These are phyloP conservation scores for Heliothis subflexa DNA, from an alignment of 1,140 invertebrate species.

Conservation along the genomic window DNA sequence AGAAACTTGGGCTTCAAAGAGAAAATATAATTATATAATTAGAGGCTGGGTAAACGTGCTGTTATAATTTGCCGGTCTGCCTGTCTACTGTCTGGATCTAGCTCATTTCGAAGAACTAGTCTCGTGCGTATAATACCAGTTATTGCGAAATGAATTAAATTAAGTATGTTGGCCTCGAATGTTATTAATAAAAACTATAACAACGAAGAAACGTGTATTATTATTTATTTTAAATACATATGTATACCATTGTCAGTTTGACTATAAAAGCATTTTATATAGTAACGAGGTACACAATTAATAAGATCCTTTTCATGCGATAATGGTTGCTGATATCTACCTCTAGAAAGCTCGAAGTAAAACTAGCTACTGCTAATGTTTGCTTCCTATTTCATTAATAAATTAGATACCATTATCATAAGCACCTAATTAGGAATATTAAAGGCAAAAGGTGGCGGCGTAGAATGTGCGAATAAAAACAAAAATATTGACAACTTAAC, in stretches of 20 bases:
- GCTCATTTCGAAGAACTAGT: slow-evolving; percentile 13
- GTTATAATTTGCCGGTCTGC: slow-evolving; percentile 7
- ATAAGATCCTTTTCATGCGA: not conserved
- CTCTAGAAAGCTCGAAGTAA: too few relatives aligned
- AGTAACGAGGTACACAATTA: not conserved
- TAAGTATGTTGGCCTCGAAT: not conserved
- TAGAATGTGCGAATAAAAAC: not conserved
- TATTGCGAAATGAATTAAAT: slow-evolving; percentile 6
- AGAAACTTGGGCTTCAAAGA: slow-evolving; percentile 44
- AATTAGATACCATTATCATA: too few relatives aligned
- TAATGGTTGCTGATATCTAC: too few relatives aligned
- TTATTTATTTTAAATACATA: not conserved
- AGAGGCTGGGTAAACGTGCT: slow-evolving; percentile 1
- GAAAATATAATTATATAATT: slow-evolving; percentile 46
- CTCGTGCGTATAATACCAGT: slow-evolving; percentile 27
- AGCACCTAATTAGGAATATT: not conserved
- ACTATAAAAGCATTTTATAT: too few relatives aligned
- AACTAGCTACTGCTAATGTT: too few relatives aligned
- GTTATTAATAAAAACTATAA: not conserved
- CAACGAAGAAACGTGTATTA: not conserved
- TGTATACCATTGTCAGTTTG: too few relatives aligned
- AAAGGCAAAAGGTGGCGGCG: not conserved
- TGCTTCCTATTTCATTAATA: too few relatives aligned
- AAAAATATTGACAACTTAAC: slow-evolving; percentile 55
- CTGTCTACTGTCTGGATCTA: slow-evolving; percentile 17